Evolutionary conservation across 2,888 invertebrate species (phyloP).

Genomic region (Disparrhopalites patrizii): DNA sequence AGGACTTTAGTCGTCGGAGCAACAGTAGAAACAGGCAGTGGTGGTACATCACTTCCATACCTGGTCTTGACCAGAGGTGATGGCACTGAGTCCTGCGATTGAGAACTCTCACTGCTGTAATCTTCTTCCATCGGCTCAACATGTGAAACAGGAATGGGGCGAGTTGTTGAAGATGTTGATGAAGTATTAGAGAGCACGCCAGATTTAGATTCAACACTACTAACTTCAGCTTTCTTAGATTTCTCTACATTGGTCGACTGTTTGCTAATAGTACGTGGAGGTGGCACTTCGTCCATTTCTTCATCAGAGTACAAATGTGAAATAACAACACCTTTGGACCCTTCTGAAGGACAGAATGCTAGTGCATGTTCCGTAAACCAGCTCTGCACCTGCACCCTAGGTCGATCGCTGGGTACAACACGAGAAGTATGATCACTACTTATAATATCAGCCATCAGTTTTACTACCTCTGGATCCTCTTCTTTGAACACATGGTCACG

Average conservation of each 20-base stretch:
- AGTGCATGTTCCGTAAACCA: conserved; percentile 44
- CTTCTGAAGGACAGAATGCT: conserved; percentile 46
- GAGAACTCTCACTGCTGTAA: conserved; percentile 12
- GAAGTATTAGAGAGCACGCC: background rate
- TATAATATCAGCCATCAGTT: conserved; percentile 36
- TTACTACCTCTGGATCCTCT: conserved; percentile 40
- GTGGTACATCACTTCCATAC: conserved; percentile 33
- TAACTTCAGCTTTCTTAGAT: background rate
- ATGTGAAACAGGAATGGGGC: background rate
- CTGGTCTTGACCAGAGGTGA: conserved; percentile 45
- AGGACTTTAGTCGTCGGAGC: conserved; percentile 5
- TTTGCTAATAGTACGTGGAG: conserved; percentile 1
- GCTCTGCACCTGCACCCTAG: conserved; percentile 30
- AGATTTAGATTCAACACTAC: background rate
- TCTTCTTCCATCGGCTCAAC: conserved; percentile 15
- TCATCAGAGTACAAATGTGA: conserved; percentile 48
- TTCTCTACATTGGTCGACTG: conserved; percentile 3
- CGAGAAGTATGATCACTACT: background rate
- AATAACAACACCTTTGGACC: conserved; percentile 43
- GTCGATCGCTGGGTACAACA: background rate
- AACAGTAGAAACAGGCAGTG: background rate
- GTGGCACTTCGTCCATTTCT: conserved; percentile 34
- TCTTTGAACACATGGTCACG: conserved; percentile 37
- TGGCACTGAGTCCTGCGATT: conserved; percentile 46
- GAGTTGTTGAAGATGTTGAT: background rate